Evolutionary conservation across 2,888 invertebrate genomes (phyloP), one percentile per base, ranked within the genome.

Genomic region (Mimachlamys varia): DNA sequence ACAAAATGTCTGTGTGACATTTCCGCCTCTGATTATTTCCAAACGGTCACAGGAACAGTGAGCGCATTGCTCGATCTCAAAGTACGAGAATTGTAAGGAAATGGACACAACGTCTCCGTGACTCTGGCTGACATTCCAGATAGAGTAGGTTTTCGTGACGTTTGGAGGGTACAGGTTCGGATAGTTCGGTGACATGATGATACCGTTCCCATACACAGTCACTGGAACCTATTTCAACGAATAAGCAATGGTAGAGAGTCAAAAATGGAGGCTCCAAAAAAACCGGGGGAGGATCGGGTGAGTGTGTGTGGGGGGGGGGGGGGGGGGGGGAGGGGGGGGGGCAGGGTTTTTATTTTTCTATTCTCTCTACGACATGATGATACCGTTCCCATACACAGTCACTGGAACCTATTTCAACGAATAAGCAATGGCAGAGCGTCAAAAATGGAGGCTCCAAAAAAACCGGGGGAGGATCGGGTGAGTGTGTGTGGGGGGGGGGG

Each of bases 141-240:
- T 76, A 15, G 33, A 33, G 76, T 76, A 76, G 27, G 76, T 76
- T 76, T 58, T 76, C 5, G 27, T 76, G 27, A 76, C 33, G 76
- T 76, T 76, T 10, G 76, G 76, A 7, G 76, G 76, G 15, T 76
- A 76, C 76, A 76, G 33, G 76, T 76, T 76, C 76, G 76, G 76
- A 33, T 76, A 76, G 15, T 76, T 76, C 10, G 76, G 76, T 15
- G 76, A 76, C 76, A 76, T 76, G 76, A 76, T 76, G 76, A 76
- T 33, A 76, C 76, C 33, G 33, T 76, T 76, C 33, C 76, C 76
- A 12, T 33, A 76, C 27, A 76, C 76, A 10, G 76, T 13, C 27
- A 76, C 33, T 22, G 76, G 76, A 76, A 76, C 22, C 76, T 76
- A 76, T 76, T 4, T 27, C 5, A 76, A 76, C n/a, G 27, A 76